Evolutionary conservation across 2,797 vertebrate genomes (phyloP).

Genomic region (Enteromius trimaculatus): DNA sequence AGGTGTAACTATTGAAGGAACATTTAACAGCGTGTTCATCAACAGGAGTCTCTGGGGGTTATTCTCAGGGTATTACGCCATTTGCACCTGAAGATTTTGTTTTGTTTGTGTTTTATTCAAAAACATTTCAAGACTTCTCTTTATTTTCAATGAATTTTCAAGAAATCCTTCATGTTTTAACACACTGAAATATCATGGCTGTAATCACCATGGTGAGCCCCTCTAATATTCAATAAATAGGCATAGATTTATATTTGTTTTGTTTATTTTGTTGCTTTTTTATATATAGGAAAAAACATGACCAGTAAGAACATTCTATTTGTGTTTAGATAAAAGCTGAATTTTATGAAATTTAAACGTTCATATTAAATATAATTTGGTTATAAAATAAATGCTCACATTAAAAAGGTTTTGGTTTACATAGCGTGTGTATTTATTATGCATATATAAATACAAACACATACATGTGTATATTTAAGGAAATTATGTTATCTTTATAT

Average conservation of each 20-base stretch:
- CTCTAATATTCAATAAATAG: neutral
- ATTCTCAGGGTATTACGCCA: neutral
- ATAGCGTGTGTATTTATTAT: too few relatives aligned
- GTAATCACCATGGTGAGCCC: neutral
- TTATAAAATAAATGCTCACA: neutral
- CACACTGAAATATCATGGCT: too few relatives aligned
- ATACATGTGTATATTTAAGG: too few relatives aligned
- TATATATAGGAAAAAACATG: neutral
- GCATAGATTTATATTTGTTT: neutral
- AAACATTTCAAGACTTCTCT: neutral
- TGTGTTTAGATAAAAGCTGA: neutral
- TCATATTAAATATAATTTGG: neutral
- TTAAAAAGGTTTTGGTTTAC: too few relatives aligned
- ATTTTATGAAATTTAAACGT: neutral
- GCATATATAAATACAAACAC: too few relatives aligned
- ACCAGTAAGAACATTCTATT: neutral
- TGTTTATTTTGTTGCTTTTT: too few relatives aligned
- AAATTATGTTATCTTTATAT: too few relatives aligned
- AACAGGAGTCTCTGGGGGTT: conserved; percentile 21
- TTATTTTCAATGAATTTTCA: neutral
- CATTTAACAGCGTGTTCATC: conserved; percentile 45
- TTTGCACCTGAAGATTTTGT: neutral
- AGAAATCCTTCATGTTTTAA: neutral
- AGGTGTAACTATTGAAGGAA: conserved; percentile 33
- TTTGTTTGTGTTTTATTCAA: neutral